These are phyloP conservation scores for Augochlorella aurata DNA, from an alignment of 2,888 invertebrate genomes.

Conservation along the genomic window DNA sequence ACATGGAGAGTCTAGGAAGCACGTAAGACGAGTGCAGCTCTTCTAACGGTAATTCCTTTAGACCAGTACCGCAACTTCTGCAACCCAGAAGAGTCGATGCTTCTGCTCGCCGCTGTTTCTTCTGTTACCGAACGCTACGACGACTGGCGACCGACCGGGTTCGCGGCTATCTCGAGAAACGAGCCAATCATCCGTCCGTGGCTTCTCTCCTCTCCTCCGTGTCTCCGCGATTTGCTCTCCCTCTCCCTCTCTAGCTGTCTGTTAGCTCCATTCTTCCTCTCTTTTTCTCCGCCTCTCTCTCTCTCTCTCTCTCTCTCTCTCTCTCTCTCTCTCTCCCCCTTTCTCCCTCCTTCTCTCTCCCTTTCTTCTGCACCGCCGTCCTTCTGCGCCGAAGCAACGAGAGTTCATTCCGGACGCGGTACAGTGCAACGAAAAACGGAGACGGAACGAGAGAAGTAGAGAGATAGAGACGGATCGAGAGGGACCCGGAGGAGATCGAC, in stretches of 20 bases:
- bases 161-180: conserved; percentile 62
- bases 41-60: conserved; percentile 81
- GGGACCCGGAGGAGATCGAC: conserved; percentile 3
- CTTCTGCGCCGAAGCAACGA: conserved; percentile 13
- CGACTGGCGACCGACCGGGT: conserved; percentile 40
- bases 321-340: conserved; percentile 4
- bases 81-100: conserved; percentile 71
- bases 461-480: neutral
- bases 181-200: conserved; percentile 69
- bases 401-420: conserved; percentile 10
- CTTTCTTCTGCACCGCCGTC: conserved; percentile 1
- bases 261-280: neutral
- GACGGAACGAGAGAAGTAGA: neutral
- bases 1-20: conserved; percentile 73
- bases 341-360: neutral
- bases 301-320: conserved; percentile 10
- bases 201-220: conserved; percentile 39
- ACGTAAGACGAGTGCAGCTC: conserved; percentile 77
- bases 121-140: conserved; percentile 56
- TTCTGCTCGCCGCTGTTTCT: conserved; percentile 60
- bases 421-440: conserved; percentile 7
- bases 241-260: conserved; percentile 10
- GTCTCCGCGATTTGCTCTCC: conserved; percentile 16
- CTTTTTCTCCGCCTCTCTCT: neutral
- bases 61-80: conserved; percentile 79